Evolutionary conservation across 1,140 invertebrate species (phyloP), one percentile per base, ranked within the genome.

Genomic region (Drosophila takahashii): DNA sequence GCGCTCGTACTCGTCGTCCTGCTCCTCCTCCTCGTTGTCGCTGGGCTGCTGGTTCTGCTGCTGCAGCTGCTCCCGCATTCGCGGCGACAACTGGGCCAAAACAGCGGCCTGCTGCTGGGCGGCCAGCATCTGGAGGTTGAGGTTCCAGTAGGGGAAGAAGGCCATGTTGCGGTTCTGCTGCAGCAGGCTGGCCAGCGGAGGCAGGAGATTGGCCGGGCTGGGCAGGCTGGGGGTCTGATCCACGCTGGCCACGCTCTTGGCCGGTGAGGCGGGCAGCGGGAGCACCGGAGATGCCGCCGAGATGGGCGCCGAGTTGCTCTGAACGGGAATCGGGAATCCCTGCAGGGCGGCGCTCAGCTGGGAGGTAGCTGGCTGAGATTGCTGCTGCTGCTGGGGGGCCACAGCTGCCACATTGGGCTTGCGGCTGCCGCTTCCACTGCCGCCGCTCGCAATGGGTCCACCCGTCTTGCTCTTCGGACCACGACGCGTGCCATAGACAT

Each of bases 401-500:
- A 45, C 81, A 58, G 62, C 70, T 76, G 62, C 75, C 4, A 71
- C 52, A 39, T 71, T 71, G 10, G 37, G 18, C 39, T 50, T 56
- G 0, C 50, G 54, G 39, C 27, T 67, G 73, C 52, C 67, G 34
- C 62, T 75, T 34, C 60, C 62, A 10, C 64, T 61, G 27, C 62
- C 50, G 5, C 65, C 53, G 4, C 32, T 32, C 1, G 34, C 32
- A 26, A 50, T 16, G 13, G 64, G 32, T n/a, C 76, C 60, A 10
- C 54, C 44, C 0, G 74, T 74, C 69, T 95, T 96, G 73, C 94
- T 94, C 78, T 96, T 96, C 0, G 97, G 97, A 0, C 98, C 97
- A 1, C 97, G 94, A 5, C 97, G 93, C 0, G 96, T 97, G 4
- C 97, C 97, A 79, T 98, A 97, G 0, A 98, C 96, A 91, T 98